Evolutionary conservation across 2,888 invertebrate species (phyloP), one percentile per base, ranked within the genome.

Genomic region (Drosophila diplacantha): DNA sequence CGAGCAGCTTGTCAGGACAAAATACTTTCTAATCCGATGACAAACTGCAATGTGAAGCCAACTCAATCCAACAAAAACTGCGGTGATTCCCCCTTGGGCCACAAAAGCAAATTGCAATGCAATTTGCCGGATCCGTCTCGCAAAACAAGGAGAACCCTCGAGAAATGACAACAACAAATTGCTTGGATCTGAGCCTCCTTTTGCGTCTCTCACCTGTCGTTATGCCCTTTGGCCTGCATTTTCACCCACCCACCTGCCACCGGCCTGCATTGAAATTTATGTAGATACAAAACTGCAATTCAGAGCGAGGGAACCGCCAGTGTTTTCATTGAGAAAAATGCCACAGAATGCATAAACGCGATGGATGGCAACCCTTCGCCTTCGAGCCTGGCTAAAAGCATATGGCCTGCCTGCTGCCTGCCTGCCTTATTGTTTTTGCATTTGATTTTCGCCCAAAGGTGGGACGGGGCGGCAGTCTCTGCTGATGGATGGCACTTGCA

Each of bases 271-370:
- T 61, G 47, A 70, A 81, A 80, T 62, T 74, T 81, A 65, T 82
- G 67, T 69, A 69, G 80, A 79, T 69, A 70, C 59, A 65, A 63
- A 73, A 61, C 38, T 57, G 74, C 59, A 77, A 43, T 37, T 49
- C 20, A 22, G 22, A 46, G 55, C 29, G 22, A 12, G 52, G 41
- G 47, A 43, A n/a, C 6, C 12, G 11, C 12, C 34, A 18, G 65
- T 58, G 69, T 69, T 84, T 81, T 81, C 84, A 81, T 81, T 81
- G 82, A 84, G 82, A 76, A 84, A 84, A 83, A 69, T 68, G 69
- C 78, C 69, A 70, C 59, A 69, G 71, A 63, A 55, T 37, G 69
- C 46, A 51, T 39, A 62, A 62, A 69, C 41, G 62, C 38, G 32
- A 55, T 55, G 53, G 58, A 38, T 51, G 38, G 39, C 59, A 65